Base-by-base conservation (phyloP, 2,113 vertebrate genomes). In the Capreolus pygargus region DNA sequence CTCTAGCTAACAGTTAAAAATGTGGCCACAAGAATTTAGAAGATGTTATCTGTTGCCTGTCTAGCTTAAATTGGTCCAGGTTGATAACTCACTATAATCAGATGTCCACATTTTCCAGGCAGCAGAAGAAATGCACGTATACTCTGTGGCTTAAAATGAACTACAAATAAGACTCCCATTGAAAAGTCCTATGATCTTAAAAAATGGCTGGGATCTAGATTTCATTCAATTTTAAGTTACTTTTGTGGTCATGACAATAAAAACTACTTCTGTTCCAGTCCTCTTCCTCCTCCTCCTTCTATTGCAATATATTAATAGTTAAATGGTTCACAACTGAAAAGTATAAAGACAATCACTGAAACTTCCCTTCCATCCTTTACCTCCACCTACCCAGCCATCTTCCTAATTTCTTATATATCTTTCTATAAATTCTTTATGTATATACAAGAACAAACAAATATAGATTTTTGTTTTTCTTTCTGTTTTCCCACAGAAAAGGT, bases 21-120 rank as follows among this genome's bases (percentile, higher is more conserved):
- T 85, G 67, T 94, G 84, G 45, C 85, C 90, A 64, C 76, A 88
- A 78, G 58, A 85, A 91, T 94, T 92, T 86, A 27, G 86, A 95
- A 94, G 58, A 93, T 74, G 11, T 92, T 95, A 89, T 79, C 92
- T 78, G 30, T 89, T 88, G 39, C n/a, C 43, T 83, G 5, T 86
- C 93, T 60, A 47, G 25, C 21, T 39, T 84, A 74, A 90, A 58
- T 67, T 95, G 90, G 52, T 87, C 52, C 21, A 87, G 57, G 47
- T 55, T 11, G 15, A 90, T 87, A 88, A 82, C 54, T 76, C 52
- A 54, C 33, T 81, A 76, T 64, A 87, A 89, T 60, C 28, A 58
- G 70, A 61, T 86, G 33, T 47, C 90, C 89, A 84, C 60, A 96
- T 30, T 78, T 93, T 28, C 15, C 61, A 61, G 74, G 39, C 79